Percentiles rank a stretch among this genome's conserved stretches.
phyloP scores from a whole-genome alignment of 2,113 vertebrate species.

The Apodemus speciosus region DNA sequence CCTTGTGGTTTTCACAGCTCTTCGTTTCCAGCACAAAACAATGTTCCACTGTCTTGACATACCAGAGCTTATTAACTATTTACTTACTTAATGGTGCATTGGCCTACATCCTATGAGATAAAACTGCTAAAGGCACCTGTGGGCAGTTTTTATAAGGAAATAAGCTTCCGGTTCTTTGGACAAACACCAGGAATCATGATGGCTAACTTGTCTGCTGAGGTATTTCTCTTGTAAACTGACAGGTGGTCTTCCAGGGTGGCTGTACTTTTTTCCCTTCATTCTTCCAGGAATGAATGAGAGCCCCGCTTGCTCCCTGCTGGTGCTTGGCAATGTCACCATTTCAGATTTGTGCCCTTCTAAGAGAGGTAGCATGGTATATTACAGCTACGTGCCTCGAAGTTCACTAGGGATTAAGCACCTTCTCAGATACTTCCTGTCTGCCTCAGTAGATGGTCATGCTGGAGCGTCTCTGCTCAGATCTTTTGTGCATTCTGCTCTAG shows the following conservation, averaged over 20 bases:
- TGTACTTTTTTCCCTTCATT: not conserved
- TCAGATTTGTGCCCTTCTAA: not conserved
- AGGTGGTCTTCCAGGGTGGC: not conserved
- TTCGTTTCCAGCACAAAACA: not conserved
- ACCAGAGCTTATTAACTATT: not conserved
- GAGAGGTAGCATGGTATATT: not conserved
- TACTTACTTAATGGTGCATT: not conserved
- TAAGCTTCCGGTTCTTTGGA: not conserved
- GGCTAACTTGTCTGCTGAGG: not conserved
- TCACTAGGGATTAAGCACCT: not conserved
- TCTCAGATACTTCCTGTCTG: not conserved
- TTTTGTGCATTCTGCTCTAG: not conserved
- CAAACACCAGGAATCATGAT: not conserved
- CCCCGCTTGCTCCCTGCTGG: too few relatives aligned
- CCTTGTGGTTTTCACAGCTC: not conserved
- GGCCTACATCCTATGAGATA: not conserved
- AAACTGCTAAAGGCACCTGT: not conserved
- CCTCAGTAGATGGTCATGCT: not conserved
- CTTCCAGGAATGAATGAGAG: not conserved
- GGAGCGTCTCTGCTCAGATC: not conserved
- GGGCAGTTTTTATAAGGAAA: not conserved
- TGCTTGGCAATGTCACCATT: too few relatives aligned
- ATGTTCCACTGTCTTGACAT: not conserved
- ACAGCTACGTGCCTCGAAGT: not conserved
- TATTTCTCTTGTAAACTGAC: not conserved